Evolutionary conservation across 2,797 vertebrate species (phyloP).

Genomic region (Eulemur coronatus): DNA sequence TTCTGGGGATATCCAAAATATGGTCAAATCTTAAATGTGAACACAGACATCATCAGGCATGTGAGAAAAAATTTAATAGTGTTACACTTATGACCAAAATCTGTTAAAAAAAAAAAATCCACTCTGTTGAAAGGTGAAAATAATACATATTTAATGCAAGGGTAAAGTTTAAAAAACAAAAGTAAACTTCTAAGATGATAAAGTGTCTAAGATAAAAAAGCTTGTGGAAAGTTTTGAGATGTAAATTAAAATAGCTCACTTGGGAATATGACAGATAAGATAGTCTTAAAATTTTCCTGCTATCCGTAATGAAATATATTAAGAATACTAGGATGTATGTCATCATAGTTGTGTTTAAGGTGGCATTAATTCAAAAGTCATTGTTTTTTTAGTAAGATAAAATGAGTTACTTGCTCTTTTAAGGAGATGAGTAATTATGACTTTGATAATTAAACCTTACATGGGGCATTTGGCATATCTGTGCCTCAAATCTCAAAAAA

Average conservation of each 20-base stretch:
- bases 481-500: slow-evolving; percentile 58
- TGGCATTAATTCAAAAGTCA: slow-evolving; percentile 58
- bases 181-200: neutral
- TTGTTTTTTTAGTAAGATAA: slow-evolving; percentile 61
- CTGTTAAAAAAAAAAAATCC: slow-evolving; percentile 43
- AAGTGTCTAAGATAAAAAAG: neutral
- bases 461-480: slow-evolving; percentile 54
- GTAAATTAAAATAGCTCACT: slow-evolving; percentile 6
- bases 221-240: neutral
- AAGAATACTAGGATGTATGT: neutral
- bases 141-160: neutral
- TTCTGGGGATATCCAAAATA: slow-evolving; percentile 20
- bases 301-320: slow-evolving; percentile 36
- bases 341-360: slow-evolving; percentile 33
- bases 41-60: slow-evolving; percentile 42
- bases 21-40: slow-evolving; percentile 6
- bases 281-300: neutral
- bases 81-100: slow-evolving; percentile 59
- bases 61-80: slow-evolving; percentile 58
- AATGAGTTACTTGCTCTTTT: slow-evolving; percentile 59
- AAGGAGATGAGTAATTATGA: slow-evolving; percentile 61
- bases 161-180: neutral
- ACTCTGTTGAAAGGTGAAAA: slow-evolving; percentile 47
- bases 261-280: neutral
- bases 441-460: slow-evolving; percentile 69